Evolutionary conservation across 2,797 vertebrate genomes (phyloP).

Genomic region (Myotis findleyi): DNA sequence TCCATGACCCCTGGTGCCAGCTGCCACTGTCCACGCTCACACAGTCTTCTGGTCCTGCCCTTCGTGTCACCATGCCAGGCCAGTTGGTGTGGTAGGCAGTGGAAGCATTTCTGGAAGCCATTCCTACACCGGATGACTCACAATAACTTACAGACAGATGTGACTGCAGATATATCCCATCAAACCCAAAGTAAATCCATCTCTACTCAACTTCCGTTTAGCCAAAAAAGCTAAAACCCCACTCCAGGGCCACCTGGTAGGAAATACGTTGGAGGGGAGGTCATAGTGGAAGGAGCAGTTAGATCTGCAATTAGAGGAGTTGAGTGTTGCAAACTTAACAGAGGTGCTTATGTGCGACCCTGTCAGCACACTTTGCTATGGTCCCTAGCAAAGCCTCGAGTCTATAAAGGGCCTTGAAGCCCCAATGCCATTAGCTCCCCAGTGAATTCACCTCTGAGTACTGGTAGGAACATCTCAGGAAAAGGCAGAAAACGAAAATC

Average conservation of each 20-base stretch:
- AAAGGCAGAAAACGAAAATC: not conserved
- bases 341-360: not conserved
- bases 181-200: not conserved
- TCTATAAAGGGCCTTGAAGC: not conserved
- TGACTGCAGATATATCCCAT: not conserved
- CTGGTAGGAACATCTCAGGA: not conserved
- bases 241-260: not conserved
- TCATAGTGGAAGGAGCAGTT: not conserved
- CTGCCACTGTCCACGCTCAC: not conserved
- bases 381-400: not conserved
- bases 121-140: not conserved
- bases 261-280: not conserved
- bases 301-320: not conserved
- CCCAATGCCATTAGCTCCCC: not conserved
- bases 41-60: not conserved
- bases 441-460: not conserved
- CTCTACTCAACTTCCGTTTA: not conserved
- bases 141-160: not conserved
- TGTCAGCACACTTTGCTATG: too few relatives aligned
- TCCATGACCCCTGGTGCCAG: rapidly evolving
- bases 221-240: not conserved
- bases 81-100: not conserved
- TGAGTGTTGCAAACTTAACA: not conserved
- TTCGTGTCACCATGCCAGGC: not conserved
- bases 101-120: not conserved